A percentile compares a stretch with the other conserved stretches of the same genome.
These are phyloP conservation scores for Mastomys coucha DNA, from an alignment of 2,113 vertebrate genomes.

Conservation along the genomic window DNA sequence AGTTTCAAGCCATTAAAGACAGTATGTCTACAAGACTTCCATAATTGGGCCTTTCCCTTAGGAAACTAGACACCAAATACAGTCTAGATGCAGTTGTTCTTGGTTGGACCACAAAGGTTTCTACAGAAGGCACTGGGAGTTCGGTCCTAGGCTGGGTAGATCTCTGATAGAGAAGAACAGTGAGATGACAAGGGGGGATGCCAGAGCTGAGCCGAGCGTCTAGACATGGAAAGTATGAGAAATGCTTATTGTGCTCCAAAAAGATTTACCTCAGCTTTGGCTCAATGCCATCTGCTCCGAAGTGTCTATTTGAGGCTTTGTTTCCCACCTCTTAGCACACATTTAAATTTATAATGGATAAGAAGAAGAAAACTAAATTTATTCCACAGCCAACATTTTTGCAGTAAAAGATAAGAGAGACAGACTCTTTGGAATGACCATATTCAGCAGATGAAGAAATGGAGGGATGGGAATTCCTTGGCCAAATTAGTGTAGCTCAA, in stretches of 20 bases:
- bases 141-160: not conserved
- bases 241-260: not conserved
- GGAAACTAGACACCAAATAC: not conserved
- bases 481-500: too few relatives aligned
- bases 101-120: not conserved
- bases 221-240: not conserved
- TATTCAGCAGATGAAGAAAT: not conserved
- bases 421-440: not conserved
- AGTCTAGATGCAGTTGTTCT: not conserved
- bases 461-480: not conserved
- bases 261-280: constrained; percentile 2
- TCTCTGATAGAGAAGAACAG: not conserved
- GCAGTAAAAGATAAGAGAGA: constrained; percentile 21
- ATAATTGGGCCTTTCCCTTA: not conserved
- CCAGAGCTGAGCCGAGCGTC: not conserved
- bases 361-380: constrained; percentile 29
- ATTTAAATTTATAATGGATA: constrained; percentile 31
- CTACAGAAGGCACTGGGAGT: not conserved
- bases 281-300: not conserved
- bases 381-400: constrained; percentile 10
- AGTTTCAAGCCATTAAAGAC: not conserved
- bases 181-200: not conserved
- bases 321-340: not conserved
- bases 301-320: not conserved
- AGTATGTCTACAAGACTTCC: not conserved